Percentiles rank a stretch among this genome's conserved stretches.
Conservation (phyloP, 2,113 vertebrate genomes). For the Crotalus horridus region DNA sequence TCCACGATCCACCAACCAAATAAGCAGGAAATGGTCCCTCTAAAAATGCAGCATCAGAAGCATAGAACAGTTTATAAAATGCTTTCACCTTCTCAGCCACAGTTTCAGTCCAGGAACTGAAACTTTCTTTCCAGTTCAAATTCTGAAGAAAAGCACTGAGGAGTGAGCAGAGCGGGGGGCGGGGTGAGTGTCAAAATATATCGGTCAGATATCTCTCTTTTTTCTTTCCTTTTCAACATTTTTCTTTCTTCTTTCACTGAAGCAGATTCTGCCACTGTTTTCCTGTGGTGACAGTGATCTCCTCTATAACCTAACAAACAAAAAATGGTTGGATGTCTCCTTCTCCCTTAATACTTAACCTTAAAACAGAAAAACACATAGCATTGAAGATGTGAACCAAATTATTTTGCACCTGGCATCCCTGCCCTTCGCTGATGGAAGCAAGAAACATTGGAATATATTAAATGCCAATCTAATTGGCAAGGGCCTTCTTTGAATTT, state of each 20-base stretch:
- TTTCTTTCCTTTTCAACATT: neutral
- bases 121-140: neutral
- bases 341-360: neutral
- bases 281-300: neutral
- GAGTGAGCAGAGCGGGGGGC: accelerated
- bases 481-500: neutral
- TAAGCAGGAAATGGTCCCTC: neutral
- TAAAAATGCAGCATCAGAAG: neutral
- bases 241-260: neutral
- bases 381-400: neutral
- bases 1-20: neutral
- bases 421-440: neutral
- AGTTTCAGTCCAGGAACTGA: neutral
- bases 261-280: neutral
- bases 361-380: neutral
- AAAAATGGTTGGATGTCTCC: neutral
- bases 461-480: neutral
- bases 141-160: neutral
- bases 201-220: neutral
- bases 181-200: neutral
- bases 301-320: neutral
- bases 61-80: neutral
- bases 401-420: neutral
- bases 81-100: neutral
- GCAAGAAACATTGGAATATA: neutral